These are phyloP conservation scores for Lagorchestes hirsutus DNA, from an alignment of 2,797 vertebrate genomes.

Conservation along the genomic window DNA sequence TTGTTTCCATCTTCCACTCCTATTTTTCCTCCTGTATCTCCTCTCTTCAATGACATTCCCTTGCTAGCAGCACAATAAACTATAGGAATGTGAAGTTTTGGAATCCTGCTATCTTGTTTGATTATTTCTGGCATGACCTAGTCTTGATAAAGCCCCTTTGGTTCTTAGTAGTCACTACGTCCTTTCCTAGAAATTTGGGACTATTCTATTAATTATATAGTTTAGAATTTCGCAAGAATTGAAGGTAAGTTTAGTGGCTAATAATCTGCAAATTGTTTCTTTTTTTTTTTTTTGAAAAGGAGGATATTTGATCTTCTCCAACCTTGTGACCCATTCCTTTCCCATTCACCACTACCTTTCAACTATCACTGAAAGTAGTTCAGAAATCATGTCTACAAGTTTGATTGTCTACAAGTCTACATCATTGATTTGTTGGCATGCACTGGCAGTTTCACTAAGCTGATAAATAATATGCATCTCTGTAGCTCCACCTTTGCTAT, in stretches of 20 bases:
- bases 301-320: neutral
- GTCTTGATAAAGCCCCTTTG: neutral
- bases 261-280: neutral
- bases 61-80: neutral
- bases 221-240: neutral
- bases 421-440: neutral
- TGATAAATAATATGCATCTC: neutral
- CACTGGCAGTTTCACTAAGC: neutral
- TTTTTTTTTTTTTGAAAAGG: neutral
- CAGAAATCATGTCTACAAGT: neutral
- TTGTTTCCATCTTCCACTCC: neutral
- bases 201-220: neutral
- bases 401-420: neutral
- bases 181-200: neutral
- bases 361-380: neutral
- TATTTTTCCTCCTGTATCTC: neutral
- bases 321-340: neutral
- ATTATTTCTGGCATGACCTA: neutral
- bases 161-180: neutral
- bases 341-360: neutral
- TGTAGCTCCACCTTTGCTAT: neutral
- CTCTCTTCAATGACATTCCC: neutral
- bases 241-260: neutral
- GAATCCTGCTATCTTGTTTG: neutral
- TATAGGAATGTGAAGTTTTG: neutral